Conservation (phyloP, 2,797 vertebrate species). For the Craterocephalus amniculus region DNA sequence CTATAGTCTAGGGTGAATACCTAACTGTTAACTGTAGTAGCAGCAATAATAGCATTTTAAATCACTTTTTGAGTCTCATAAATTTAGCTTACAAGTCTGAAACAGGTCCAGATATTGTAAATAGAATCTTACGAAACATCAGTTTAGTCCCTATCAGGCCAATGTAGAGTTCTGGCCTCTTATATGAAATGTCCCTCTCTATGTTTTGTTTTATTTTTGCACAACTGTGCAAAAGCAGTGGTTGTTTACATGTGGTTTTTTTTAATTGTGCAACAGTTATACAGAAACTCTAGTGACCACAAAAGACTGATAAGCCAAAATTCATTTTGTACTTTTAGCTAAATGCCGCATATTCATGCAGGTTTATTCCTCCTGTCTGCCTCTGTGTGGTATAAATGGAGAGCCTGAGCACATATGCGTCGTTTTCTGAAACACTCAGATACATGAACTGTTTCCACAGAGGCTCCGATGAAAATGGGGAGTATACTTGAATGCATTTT, state of each 20-base stretch:
- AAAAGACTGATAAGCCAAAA: conserved; percentile 71
- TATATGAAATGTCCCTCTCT: conserved; percentile 28
- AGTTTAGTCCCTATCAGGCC: conserved; percentile 15
- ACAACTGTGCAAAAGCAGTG: conserved; percentile 61
- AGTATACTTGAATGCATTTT: not conserved
- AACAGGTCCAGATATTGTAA: conserved; percentile 79
- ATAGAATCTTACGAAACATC: conserved; percentile 36
- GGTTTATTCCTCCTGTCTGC: conserved; percentile 34
- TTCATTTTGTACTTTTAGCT: conserved; percentile 74
- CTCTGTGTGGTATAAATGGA: conserved; percentile 57
- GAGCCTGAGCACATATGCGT: conserved; percentile 44
- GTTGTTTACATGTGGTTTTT: conserved; percentile 84
- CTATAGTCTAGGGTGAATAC: not conserved
- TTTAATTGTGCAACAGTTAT: conserved; percentile 82
- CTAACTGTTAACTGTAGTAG: not conserved
- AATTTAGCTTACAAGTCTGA: conserved; percentile 74
- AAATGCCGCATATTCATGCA: conserved; percentile 61
- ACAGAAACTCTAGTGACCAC: conserved; percentile 49
- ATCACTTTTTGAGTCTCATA: conserved; percentile 18
- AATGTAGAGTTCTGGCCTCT: conserved; percentile 59
- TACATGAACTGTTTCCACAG: conserved; percentile 16
- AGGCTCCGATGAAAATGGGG: not conserved
- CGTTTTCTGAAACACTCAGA: not conserved
- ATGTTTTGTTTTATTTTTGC: conserved; percentile 79
- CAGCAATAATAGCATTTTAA: conserved; percentile 18